phyloP scores from a whole-genome alignment of 2,113 vertebrate species.

The Chionomys nivalis region DNA sequence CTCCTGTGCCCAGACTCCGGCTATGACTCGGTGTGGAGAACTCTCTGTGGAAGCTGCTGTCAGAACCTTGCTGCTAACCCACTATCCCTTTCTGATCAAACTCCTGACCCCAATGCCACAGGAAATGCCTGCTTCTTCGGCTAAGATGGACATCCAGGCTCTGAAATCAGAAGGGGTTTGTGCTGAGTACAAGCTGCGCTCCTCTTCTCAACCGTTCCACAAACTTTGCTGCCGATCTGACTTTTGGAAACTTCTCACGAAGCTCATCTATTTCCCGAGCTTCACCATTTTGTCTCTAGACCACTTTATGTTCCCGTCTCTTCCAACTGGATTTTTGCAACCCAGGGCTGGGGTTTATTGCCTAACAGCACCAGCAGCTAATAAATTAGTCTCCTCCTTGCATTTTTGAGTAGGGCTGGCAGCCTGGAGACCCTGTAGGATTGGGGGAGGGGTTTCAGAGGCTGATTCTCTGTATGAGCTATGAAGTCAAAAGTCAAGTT shows the following conservation, averaged over 20 bases:
- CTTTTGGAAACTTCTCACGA: conserved; percentile 46
- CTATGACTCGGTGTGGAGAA: neutral
- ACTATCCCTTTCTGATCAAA: neutral
- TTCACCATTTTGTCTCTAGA: neutral
- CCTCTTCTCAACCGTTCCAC: neutral
- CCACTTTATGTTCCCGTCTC: conserved; percentile 12
- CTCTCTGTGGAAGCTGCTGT: neutral
- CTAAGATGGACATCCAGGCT: neutral
- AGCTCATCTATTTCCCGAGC: conserved; percentile 46
- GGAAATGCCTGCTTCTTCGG: neutral
- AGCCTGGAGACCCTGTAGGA: neutral
- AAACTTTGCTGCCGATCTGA: neutral
- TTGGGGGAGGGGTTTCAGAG: neutral
- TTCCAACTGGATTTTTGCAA: conserved; percentile 60
- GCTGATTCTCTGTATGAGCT: neutral
- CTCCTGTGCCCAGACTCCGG: neutral
- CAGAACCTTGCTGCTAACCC: neutral
- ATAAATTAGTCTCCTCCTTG: conserved; percentile 59
- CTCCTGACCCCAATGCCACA: neutral
- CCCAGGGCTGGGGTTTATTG: neutral
- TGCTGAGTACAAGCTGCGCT: neutral
- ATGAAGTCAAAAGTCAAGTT: neutral
- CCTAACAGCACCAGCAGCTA: conserved; percentile 53
- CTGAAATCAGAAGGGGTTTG: neutral
- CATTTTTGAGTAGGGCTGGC: conserved; percentile 17